Evolutionary conservation across 1,140 invertebrate genomes (phyloP).

Genomic region (Ips nitidus): DNA sequence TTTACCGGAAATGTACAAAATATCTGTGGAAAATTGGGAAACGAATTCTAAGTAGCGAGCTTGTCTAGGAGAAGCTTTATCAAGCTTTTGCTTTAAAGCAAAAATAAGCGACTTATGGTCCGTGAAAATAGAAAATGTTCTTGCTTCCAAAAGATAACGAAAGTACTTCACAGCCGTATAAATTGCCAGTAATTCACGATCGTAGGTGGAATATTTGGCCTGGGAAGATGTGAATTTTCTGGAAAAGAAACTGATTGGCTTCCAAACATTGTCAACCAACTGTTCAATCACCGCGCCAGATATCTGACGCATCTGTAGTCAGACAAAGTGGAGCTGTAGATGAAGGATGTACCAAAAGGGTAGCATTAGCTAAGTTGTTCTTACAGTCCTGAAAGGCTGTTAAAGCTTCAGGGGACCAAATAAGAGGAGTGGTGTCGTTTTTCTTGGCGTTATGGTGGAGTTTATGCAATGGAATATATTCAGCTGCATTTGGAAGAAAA

Average conservation of each 20-base stretch:
- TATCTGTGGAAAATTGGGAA: neutral
- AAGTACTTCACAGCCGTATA: conserved; percentile 50
- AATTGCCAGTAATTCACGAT: conserved; percentile 55
- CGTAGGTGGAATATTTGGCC: conserved; percentile 51
- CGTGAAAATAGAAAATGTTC: conserved; percentile 47
- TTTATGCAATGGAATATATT: too few relatives aligned
- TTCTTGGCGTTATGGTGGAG: too few relatives aligned
- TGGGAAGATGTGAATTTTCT: conserved; percentile 37
- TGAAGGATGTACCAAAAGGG: too few relatives aligned
- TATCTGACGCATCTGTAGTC: neutral
- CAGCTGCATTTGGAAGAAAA: too few relatives aligned
- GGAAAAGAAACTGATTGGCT: neutral
- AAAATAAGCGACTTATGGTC: conserved; percentile 52
- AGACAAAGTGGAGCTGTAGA: neutral
- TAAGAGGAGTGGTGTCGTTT: too few relatives aligned
- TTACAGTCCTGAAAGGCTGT: neutral
- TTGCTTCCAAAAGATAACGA: conserved; percentile 43
- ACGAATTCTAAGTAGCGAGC: conserved; percentile 43
- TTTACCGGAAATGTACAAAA: neutral
- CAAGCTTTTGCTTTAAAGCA: conserved; percentile 44
- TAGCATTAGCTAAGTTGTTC: too few relatives aligned
- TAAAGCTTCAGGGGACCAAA: neutral
- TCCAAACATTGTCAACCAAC: neutral
- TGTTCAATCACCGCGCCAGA: neutral
- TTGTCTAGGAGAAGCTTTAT: conserved; percentile 44